Percentiles rank a stretch among this genome's conserved stretches.
These are phyloP conservation scores for Chondrilla cf. caribensis DNA, from an alignment of 37 sponge, comb jelly and placozoan species.

Conservation along the genomic window DNA sequence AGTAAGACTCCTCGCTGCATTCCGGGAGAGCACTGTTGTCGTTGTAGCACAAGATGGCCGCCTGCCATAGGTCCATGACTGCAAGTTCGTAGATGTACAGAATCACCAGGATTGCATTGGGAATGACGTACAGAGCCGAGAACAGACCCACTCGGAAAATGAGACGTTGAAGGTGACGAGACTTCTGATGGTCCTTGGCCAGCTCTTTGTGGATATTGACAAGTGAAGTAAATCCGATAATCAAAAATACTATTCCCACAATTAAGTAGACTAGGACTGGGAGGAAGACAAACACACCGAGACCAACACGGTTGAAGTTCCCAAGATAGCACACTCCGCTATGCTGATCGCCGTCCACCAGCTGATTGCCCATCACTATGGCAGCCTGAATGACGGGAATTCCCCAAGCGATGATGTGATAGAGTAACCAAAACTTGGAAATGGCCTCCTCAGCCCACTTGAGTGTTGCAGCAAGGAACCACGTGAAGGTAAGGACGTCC, in stretches of 20 bases:
- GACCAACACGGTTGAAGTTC: slow-evolving; percentile 36
- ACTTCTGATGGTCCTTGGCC: slow-evolving; percentile 48
- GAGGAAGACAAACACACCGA: slow-evolving; percentile 76
- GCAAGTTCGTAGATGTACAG: slow-evolving; percentile 58
- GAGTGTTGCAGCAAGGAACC: slow-evolving; percentile 90
- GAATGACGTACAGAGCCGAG: slow-evolving; percentile 74
- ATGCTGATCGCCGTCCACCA: slow-evolving; percentile 87
- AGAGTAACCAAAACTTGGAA: slow-evolving; percentile 67
- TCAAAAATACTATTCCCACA: slow-evolving; percentile 58
- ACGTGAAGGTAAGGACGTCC: slow-evolving; percentile 86
- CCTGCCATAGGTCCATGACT: slow-evolving; percentile 48
- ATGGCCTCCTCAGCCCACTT: slow-evolving; percentile 97
- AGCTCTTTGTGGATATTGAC: slow-evolving; percentile 58
- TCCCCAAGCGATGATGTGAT: slow-evolving; percentile 86
- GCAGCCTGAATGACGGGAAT: slow-evolving; percentile 65
- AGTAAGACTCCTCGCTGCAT: not conserved
- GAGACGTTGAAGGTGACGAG: slow-evolving; percentile 68
- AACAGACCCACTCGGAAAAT: slow-evolving; percentile 80
- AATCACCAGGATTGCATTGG: slow-evolving; percentile 64
- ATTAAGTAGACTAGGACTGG: slow-evolving; percentile 61
- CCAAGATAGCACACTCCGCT: slow-evolving; percentile 78
- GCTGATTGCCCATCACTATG: slow-evolving; percentile 48
- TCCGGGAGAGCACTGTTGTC: not conserved
- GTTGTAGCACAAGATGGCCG: not conserved
- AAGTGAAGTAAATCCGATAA: slow-evolving; percentile 68